Base-by-base conservation (phyloP, 2,888 invertebrate genomes). In the Leptinotarsa haldemani region DNA sequence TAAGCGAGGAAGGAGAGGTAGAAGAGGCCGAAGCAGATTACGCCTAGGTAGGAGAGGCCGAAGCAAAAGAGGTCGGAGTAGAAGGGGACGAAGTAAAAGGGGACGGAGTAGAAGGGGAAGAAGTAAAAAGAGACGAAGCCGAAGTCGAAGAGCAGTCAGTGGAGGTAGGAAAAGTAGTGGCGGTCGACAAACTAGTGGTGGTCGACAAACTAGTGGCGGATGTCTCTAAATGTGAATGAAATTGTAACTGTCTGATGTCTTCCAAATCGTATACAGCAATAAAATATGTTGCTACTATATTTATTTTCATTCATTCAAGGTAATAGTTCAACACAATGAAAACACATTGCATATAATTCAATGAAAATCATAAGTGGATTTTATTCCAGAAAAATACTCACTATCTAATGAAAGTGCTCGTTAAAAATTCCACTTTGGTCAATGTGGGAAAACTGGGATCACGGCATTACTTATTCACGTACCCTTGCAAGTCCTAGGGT, bases 391-490 rank as follows among this genome's bases (percentile, higher is more conserved):
- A 13, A 65, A 47, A 1, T 47, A 15, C 4, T 40, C 12, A 65
- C 20, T 47, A 18, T 65, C 48, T 66, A 30, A 22, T 52, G 46
- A 53, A 53, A 22, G n/a, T 61, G 53, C 56, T n/a, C 3, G 30
- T 50, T n/a, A 56, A 67, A 53, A 53, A 53, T 50, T 65, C 16
- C 47, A 15, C 20, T 48, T 46, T 65, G 67, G 69, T 68, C 69
- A 61, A 47, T 52, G 67, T 66, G 70, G 73, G 46, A 47, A 63
- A 40, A 50, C 52, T 68, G 65, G 25, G 52, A 74, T 56, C 64
- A 40, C 13, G 16, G 12, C 65, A 74, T 74, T 74, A 71, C 71
- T 74, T 74, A 74, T 74, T 74, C 69, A 74, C 69, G 47, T 50
- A 65, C 58, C 71, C 68, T 65, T 67, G 69, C 46, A 47, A 67